These are phyloP conservation scores for Rhyzopertha dominica DNA, from an alignment of 1,140 invertebrate species.

Conservation along the genomic window DNA sequence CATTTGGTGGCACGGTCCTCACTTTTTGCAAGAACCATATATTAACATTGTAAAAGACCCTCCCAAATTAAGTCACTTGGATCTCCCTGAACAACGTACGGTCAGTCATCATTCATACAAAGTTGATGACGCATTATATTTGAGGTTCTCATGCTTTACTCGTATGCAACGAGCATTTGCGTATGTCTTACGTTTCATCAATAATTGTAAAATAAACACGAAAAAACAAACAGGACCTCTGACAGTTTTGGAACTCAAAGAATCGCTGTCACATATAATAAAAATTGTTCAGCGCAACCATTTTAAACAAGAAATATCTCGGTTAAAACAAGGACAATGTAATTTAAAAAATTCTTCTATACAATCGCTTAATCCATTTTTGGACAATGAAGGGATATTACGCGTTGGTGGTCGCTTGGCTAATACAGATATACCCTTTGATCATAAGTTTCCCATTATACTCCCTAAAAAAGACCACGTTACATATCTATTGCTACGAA, in stretches of 20 bases:
- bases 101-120: not conserved
- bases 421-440: conserved; percentile 8
- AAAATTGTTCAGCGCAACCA: not conserved
- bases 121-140: not conserved
- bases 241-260: conserved; percentile 3
- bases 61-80: conserved; percentile 6
- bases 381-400: conserved; percentile 1
- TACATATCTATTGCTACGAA: conserved; percentile 1
- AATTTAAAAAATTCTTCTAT: not conserved
- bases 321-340: not conserved
- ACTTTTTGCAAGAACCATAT: conserved; percentile 6
- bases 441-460: conserved; percentile 9
- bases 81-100: not conserved
- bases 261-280: not conserved
- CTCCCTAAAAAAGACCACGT: conserved; percentile 10
- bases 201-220: conserved; percentile 1
- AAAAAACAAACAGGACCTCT: not conserved
- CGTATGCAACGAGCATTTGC: too few relatives aligned
- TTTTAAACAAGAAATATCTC: conserved; percentile 2
- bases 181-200: too few relatives aligned
- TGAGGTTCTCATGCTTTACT: too few relatives aligned
- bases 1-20: conserved; percentile 38
- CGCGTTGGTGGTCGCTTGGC: conserved; percentile 6
- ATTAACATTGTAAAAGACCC: not conserved
- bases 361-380: too few relatives aligned